phyloP scores from a whole-genome alignment of 2,797 vertebrate species.

The Acrossocheilus fasciatus region DNA sequence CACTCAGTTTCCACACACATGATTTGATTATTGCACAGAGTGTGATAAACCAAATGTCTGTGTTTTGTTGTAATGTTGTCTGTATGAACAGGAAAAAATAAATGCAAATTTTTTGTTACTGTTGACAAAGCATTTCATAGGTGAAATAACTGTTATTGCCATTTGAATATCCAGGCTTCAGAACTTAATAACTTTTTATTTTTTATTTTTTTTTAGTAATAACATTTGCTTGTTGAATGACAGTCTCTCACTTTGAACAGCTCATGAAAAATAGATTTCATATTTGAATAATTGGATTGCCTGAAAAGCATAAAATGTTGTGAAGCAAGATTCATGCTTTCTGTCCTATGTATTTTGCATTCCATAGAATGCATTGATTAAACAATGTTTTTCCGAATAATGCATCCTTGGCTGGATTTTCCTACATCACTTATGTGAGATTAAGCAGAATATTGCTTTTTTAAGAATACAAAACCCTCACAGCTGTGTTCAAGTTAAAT shows the following conservation, averaged over 20 bases:
- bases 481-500: constrained; percentile 46
- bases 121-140: not conserved
- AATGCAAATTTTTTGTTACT: not conserved
- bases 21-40: constrained; percentile 52
- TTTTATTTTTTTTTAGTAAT: not conserved
- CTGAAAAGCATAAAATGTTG: constrained; percentile 12
- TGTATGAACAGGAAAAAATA: not conserved
- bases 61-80: not conserved
- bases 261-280: not conserved
- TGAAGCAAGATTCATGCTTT: not conserved
- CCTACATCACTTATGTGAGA: not conserved
- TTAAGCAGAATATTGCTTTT: not conserved
- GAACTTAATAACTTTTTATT: not conserved
- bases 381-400: not conserved
- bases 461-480: constrained; percentile 2
- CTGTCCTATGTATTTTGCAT: not conserved
- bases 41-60: constrained; percentile 12
- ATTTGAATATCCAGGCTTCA: not conserved
- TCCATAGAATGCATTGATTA: not conserved
- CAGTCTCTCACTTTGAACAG: not conserved
- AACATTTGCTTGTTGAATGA: not conserved
- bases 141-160: not conserved
- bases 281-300: constrained; percentile 19
- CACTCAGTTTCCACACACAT: constrained; percentile 55
- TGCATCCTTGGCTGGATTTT: not conserved